A percentile compares a stretch with the other conserved stretches of the same genome.
phyloP scores from a whole-genome alignment of 2,888 invertebrate genomes.

The Ernsta delagoae region DNA sequence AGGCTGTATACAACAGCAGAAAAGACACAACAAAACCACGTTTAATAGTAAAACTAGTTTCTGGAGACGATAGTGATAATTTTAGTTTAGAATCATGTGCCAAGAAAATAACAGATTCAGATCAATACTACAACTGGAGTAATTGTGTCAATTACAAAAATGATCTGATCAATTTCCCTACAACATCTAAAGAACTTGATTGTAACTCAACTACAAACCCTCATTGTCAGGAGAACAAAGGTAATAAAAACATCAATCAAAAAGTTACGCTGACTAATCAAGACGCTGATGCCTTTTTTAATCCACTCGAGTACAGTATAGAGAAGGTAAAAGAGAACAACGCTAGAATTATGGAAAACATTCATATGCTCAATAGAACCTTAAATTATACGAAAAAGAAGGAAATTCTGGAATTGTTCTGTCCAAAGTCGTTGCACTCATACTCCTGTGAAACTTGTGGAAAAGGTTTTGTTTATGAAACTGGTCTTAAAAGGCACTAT shows the following conservation, averaged over 20 bases:
- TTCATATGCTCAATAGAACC: slow-evolving; percentile 74
- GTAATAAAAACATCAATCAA: background rate
- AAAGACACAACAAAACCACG: slow-evolving; percentile 63
- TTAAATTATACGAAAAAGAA: slow-evolving; percentile 76
- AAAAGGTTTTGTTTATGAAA: slow-evolving; percentile 77
- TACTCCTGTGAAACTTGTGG: slow-evolving; percentile 75
- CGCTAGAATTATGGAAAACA: slow-evolving; percentile 79
- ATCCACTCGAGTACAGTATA: slow-evolving; percentile 72
- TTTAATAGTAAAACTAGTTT: slow-evolving; percentile 71
- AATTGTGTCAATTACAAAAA: slow-evolving; percentile 13
- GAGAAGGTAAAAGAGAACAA: slow-evolving; percentile 79
- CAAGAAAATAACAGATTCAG: slow-evolving; percentile 51
- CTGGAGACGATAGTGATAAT: slow-evolving; percentile 57
- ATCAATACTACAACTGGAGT: slow-evolving; percentile 39
- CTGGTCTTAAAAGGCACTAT: slow-evolving; percentile 73
- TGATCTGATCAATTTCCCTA: slow-evolving; percentile 3
- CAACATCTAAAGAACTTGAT: background rate
- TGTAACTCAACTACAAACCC: background rate
- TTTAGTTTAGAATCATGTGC: slow-evolving; percentile 71
- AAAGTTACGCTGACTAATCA: background rate
- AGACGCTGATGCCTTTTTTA: slow-evolving; percentile 40
- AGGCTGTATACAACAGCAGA: too few relatives aligned
- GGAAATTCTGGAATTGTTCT: slow-evolving; percentile 66
- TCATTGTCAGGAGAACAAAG: slow-evolving; percentile 6
- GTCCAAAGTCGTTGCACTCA: slow-evolving; percentile 64